A percentile compares a stretch with the other conserved stretches of the same genome.
phyloP scores from a whole-genome alignment of 1,140 invertebrate species.

The Mizuhopecten yessoensis region DNA sequence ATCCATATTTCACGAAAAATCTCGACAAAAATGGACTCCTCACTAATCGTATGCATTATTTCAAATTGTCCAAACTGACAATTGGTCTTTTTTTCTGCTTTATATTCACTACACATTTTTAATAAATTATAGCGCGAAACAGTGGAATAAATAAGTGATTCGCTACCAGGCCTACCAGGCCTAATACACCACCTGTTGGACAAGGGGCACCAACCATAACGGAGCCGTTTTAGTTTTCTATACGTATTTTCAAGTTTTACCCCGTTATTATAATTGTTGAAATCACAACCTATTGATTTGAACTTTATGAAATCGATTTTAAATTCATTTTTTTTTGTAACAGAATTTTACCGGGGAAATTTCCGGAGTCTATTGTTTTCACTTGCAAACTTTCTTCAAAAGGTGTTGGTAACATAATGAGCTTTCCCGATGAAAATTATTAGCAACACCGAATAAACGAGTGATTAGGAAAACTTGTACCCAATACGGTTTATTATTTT shows the following conservation, averaged over 20 bases:
- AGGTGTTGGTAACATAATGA: too few species aligned
- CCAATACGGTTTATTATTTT: too few species aligned
- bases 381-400: too few species aligned
- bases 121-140: neutral
- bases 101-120: neutral
- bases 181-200: neutral
- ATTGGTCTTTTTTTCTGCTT: neutral
- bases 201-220: neutral
- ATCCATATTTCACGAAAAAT: neutral
- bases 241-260: neutral
- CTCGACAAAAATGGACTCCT: too few species aligned
- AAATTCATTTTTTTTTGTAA: too few species aligned
- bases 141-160: neutral
- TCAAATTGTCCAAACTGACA: neutral
- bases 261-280: neutral
- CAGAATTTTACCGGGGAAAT: too few species aligned
- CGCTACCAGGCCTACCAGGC: neutral
- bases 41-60: neutral
- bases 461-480: too few species aligned
- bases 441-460: too few species aligned
- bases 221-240: too few species aligned
- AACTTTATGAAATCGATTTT: neutral
- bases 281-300: neutral
- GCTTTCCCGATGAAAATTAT: too few species aligned
- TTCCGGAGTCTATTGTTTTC: too few species aligned